phyloP scores from a whole-genome alignment of 2,888 invertebrate genomes.

The Synanthedon myopaeformis region DNA sequence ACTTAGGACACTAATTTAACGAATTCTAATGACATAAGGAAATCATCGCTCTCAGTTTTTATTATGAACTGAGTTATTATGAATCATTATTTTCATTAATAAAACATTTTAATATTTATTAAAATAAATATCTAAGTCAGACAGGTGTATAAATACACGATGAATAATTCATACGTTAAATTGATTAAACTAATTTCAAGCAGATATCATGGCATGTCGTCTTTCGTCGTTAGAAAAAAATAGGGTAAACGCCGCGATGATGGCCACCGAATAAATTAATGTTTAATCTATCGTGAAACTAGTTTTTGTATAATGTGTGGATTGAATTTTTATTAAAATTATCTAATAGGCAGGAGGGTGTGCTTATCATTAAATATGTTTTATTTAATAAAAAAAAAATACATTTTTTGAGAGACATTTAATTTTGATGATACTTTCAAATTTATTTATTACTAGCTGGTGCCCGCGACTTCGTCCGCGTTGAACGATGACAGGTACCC shows the following conservation, averaged over 20 bases:
- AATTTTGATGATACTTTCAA: no score
- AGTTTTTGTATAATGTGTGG: neutral
- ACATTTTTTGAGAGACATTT: no score
- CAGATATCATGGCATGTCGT: slow-evolving; percentile 2
- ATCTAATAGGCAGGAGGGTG: neutral
- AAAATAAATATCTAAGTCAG: neutral
- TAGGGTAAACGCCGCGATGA: slow-evolving; percentile 6
- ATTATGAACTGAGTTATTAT: no score
- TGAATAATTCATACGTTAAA: slow-evolving; percentile 9
- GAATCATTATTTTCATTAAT: no score
- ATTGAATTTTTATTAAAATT: neutral
- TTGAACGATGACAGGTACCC: no score
- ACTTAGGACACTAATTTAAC: no score
- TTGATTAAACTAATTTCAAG: slow-evolving; percentile 5
- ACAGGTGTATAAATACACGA: neutral
- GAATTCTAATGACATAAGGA: no score
- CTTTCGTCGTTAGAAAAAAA: slow-evolving; percentile 2
- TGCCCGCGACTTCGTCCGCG: no score
- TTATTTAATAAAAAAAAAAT: no score
- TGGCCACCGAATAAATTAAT: slow-evolving; percentile 1
- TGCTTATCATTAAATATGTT: no score
- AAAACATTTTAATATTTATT: neutral
- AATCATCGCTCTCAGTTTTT: no score
- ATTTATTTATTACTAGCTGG: no score
- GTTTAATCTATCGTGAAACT: slow-evolving; percentile 2